phyloP scores from a whole-genome alignment of 53 echinoderm and acorn worm species.

The Temnopleurus reevesii region DNA sequence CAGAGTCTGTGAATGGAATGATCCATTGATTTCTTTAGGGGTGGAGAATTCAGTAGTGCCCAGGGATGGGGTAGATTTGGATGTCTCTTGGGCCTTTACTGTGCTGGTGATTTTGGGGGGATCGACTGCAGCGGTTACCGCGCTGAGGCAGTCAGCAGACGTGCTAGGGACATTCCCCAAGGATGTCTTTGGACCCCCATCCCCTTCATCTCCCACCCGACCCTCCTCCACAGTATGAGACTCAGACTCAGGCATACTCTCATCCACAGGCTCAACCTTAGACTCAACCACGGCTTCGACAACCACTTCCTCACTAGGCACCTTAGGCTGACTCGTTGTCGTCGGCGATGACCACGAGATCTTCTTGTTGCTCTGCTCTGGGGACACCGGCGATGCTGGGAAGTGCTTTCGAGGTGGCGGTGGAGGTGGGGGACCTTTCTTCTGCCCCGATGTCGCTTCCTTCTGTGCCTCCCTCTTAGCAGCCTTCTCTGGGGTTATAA shows the following conservation, averaged over 20 bases:
- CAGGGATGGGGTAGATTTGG: slow-evolving; percentile 42
- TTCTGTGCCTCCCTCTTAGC: slow-evolving; percentile 70
- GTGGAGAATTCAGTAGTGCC: slow-evolving; percentile 4
- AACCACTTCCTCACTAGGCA: slow-evolving; percentile 39
- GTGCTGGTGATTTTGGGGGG: slow-evolving; percentile 40
- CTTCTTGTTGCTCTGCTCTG: slow-evolving; percentile 42
- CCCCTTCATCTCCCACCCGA: background rate
- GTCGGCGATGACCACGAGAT: background rate
- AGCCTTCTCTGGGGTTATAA: slow-evolving; percentile 88
- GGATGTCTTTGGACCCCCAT: background rate
- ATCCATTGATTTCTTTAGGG: slow-evolving; percentile 46
- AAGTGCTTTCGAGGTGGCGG: slow-evolving; percentile 86
- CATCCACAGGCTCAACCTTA: background rate
- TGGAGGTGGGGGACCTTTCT: slow-evolving; percentile 79
- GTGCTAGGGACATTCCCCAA: slow-evolving; percentile 5
- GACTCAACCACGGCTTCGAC: background rate
- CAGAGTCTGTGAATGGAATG: slow-evolving; percentile 47
- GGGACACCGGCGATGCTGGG: slow-evolving; percentile 53
- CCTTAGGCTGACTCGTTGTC: background rate
- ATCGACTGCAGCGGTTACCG: slow-evolving; percentile 32
- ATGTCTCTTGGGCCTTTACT: slow-evolving; percentile 42
- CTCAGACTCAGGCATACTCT: slow-evolving; percentile 5
- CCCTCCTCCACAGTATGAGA: background rate
- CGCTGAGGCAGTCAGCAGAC: slow-evolving; percentile 39
- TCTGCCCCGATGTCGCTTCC: slow-evolving; percentile 58